phyloP scores from a whole-genome alignment of 2,113 vertebrate species.

The Electrona antarctica region DNA sequence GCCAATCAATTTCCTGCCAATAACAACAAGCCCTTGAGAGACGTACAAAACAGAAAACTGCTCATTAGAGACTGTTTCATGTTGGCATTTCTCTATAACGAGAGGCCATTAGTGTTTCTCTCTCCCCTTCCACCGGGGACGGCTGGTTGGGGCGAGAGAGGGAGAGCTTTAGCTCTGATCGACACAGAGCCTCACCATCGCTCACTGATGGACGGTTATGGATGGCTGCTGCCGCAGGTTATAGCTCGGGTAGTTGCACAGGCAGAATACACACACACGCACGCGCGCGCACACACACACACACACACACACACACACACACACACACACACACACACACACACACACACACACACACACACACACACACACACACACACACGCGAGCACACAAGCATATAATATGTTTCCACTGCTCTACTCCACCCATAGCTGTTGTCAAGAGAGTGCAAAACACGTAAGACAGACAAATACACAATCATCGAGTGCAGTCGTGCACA shows the following conservation, averaged over 20 bases:
- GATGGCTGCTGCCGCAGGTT: slow-evolving; percentile 51
- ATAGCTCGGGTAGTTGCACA: slow-evolving; percentile 23
- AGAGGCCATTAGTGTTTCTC: slow-evolving; percentile 69
- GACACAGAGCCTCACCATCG: slow-evolving; percentile 47
- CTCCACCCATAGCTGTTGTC: slow-evolving; percentile 30
- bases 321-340: neutral
- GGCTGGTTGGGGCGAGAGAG: slow-evolving; percentile 20
- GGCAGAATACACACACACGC: slow-evolving; percentile 1
- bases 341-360: neutral
- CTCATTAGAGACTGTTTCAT: slow-evolving; percentile 74
- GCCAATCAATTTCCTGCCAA: slow-evolving; percentile 73
- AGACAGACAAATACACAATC: neutral
- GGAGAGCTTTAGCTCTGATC: slow-evolving; percentile 51
- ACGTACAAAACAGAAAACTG: slow-evolving; percentile 61
- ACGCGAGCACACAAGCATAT: neutral
- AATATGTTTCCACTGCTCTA: neutral
- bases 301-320: neutral
- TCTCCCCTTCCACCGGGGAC: slow-evolving; percentile 45
- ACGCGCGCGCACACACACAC: neutral
- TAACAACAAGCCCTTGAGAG: slow-evolving; percentile 63
- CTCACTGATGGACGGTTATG: slow-evolving; percentile 66
- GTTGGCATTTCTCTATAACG: slow-evolving; percentile 62
- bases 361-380: neutral
- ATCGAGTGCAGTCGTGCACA: neutral
- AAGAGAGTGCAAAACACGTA: slow-evolving; percentile 26